Base-by-base conservation (phyloP, 2,888 invertebrate species). In the Scaptomyza caliginosa region DNA sequence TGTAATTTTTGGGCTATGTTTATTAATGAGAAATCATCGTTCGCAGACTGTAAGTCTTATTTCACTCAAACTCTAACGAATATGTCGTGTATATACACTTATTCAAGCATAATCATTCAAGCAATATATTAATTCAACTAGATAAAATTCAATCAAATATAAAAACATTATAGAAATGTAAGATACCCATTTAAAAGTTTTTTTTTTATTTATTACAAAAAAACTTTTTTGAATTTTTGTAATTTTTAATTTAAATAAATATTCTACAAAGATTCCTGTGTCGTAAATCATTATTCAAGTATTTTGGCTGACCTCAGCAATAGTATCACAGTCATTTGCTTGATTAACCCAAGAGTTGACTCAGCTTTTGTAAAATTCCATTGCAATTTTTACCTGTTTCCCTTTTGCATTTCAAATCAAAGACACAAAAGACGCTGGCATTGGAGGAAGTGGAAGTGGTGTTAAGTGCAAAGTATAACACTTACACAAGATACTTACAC, bases 11-110 rank as follows among this genome's bases (percentile, higher is more conserved):
- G 50, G 74, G 74, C 80, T 80, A 81, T 81, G 84, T 81, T 83
- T 81, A 81, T 86, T 83, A 81, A 86, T 81, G 80, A 86, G 86
- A 26, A 60, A 63, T 60, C 67, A 58, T 86, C 57, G 62, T 34
- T 34, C 45, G 70, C 80, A 83, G 73, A 10, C 66, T 4, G n/a
- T 21, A 39, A 17, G 24, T 23, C 40, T 21, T 48, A n/a, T 34
- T 8, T 17, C 49, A 36, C 23, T 38, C 50, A 38, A 24, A 23
- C 34, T 21, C 23, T n/a, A 4, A 5, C 32, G 48, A 48, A 48
- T 17, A 21, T 11, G 8, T 34, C 11, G 13, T 5, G 30, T n/a
- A 30, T 30, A 30, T n/a, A 13, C 13, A 13, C 2, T 32, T 32
- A 32, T 6, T n/a, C 5, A 30, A 30, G n/a, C 6, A 4, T 32